A percentile compares a stretch with the other conserved stretches of the same genome.
Evolutionary conservation across 2,113 vertebrate species (phyloP).

Genomic region (Sterrhoptilus dennistouni): DNA sequence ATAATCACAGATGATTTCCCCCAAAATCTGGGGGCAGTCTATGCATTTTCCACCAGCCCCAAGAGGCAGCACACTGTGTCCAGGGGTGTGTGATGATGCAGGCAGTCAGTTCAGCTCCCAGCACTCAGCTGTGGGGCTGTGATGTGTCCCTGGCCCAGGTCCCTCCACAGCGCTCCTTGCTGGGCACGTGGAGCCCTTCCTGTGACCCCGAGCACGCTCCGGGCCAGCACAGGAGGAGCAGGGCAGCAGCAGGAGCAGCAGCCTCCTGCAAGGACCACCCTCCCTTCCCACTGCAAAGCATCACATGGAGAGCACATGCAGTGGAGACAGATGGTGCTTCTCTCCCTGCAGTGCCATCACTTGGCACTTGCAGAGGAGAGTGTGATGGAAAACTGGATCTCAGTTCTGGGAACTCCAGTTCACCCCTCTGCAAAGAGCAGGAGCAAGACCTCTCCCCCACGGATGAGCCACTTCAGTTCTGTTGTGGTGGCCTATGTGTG

Average conservation of each 20-base stretch:
- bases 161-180: rapidly evolving
- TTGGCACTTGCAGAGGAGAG: not conserved
- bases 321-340: not conserved
- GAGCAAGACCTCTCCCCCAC: not conserved
- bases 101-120: not conserved
- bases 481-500: not conserved
- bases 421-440: not conserved
- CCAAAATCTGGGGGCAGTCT: not conserved
- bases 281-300: not conserved
- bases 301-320: not conserved
- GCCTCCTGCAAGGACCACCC: not conserved
- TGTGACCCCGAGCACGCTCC: rapidly evolving
- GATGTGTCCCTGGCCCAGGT: not conserved
- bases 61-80: not conserved
- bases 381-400: not conserved
- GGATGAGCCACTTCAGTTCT: not conserved
- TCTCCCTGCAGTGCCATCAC: not conserved
- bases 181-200: not conserved
- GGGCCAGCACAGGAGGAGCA: not conserved
- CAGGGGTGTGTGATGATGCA: not conserved
- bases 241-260: not conserved
- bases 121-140: not conserved
- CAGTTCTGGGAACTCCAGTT: not conserved
- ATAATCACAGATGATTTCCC: not conserved
- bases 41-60: not conserved